Percentiles rank a stretch among this genome's conserved stretches.
Evolutionary conservation across 2,797 vertebrate species (phyloP).

Genomic region (Florisuga fusca): DNA sequence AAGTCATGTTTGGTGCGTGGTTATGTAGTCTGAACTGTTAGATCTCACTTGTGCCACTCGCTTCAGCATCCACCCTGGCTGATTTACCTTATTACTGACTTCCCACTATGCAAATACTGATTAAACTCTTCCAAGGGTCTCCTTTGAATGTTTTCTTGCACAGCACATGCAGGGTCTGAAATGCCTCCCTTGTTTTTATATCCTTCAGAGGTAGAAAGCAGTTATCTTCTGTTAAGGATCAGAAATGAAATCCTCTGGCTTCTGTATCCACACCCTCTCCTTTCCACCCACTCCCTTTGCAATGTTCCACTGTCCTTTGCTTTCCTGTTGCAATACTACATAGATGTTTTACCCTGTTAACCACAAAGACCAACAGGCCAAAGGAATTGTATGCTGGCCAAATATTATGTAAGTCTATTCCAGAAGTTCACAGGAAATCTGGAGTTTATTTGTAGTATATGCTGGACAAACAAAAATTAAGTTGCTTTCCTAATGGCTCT

Average conservation of each 20-base stretch:
- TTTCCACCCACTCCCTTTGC: background rate
- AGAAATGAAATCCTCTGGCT: background rate
- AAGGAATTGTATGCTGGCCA: background rate
- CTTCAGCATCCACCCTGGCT: fast-evolving
- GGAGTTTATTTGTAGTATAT: background rate
- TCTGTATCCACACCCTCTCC: background rate
- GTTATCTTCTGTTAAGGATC: background rate
- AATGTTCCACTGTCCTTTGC: background rate
- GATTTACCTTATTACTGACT: background rate
- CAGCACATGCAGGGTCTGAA: background rate
- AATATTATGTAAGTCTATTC: background rate
- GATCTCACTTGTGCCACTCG: background rate
- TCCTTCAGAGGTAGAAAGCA: background rate
- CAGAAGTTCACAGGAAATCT: background rate
- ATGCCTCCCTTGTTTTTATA: background rate
- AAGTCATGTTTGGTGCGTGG: background rate
- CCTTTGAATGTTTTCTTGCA: background rate
- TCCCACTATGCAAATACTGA: background rate
- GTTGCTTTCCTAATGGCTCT: background rate
- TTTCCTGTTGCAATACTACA: background rate
- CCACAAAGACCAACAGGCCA: background rate
- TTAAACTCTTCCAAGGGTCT: background rate
- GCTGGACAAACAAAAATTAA: background rate
- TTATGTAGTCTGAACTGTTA: background rate
- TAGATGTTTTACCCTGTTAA: background rate